These are phyloP conservation scores for Gymnodraco acuticeps DNA, from an alignment of 2,797 vertebrate species.

Conservation along the genomic window DNA sequence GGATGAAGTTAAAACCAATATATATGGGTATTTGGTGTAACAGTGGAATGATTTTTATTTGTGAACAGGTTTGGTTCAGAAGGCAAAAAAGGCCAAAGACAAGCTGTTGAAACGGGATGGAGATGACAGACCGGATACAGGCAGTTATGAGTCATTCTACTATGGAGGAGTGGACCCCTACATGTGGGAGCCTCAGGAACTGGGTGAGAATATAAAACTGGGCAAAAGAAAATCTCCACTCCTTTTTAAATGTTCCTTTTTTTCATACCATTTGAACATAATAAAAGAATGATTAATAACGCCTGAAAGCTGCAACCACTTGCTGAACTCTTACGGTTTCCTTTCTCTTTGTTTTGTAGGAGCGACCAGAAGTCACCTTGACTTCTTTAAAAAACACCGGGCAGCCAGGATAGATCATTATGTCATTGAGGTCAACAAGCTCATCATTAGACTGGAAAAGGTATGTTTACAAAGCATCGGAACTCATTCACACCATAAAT, in stretches of 20 bases:
- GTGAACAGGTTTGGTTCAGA: conserved; percentile 92
- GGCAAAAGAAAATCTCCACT: neutral
- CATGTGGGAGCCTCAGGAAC: conserved; percentile 99
- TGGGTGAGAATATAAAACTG: conserved; percentile 85
- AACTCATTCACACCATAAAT: neutral
- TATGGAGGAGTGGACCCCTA: conserved; percentile 96
- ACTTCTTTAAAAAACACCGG: conserved; percentile 94
- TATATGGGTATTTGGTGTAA: neutral
- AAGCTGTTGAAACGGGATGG: conserved; percentile 93
- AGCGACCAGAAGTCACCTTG: conserved; percentile 91
- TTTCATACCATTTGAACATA: neutral
- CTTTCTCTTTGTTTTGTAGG: conserved; percentile 74
- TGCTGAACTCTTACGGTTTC: neutral
- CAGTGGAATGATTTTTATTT: conserved; percentile 34
- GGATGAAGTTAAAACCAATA: neutral
- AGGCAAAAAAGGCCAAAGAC: conserved; percentile 97
- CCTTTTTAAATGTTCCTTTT: neutral
- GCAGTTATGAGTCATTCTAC: conserved; percentile 93
- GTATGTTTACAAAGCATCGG: conserved; percentile 74
- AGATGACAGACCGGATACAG: conserved; percentile 89
- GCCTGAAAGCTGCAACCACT: no score
- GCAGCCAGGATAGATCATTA: conserved; percentile 98
- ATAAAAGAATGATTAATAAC: neutral
- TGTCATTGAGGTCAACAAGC: conserved; percentile 98
- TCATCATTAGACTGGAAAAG: conserved; percentile 98